These are phyloP conservation scores for Drosophila sechellia DNA, from an alignment of 1,140 invertebrate species.

Conservation along the genomic window DNA sequence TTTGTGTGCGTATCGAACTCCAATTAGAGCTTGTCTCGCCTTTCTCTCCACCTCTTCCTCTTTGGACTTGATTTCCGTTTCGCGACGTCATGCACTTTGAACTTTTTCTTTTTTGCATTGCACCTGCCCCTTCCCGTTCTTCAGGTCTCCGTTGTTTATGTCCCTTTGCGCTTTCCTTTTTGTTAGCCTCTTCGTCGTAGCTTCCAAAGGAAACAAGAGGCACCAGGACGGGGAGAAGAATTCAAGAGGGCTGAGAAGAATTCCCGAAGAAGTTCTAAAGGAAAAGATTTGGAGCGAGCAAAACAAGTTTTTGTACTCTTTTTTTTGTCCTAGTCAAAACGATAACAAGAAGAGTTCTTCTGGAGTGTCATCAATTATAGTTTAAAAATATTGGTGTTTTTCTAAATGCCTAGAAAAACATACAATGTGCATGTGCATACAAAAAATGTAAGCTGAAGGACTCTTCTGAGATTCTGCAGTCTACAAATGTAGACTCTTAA, in stretches of 20 bases:
- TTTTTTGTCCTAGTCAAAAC: conserved; percentile 18
- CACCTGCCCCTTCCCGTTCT: neutral
- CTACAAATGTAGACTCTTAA: neutral
- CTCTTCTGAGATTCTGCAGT: neutral
- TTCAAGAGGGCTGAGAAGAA: neutral
- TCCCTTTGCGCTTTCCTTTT: neutral
- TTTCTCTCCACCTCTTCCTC: neutral
- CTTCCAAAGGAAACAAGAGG: neutral
- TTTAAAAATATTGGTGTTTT: too few relatives aligned
- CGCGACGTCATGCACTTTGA: conserved; percentile 57
- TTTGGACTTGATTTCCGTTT: conserved; percentile 52
- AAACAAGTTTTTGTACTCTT: conserved; percentile 31
- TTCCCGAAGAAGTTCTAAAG: neutral
- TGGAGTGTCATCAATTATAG: neutral
- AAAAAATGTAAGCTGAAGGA: too few relatives aligned
- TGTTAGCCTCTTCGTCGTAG: neutral
- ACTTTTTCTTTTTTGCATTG: conserved; percentile 33
- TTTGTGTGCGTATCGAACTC: conserved; percentile 40
- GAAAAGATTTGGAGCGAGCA: neutral
- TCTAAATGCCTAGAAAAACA: too few relatives aligned
- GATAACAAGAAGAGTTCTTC: neutral
- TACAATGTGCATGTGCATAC: too few relatives aligned
- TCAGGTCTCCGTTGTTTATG: neutral
- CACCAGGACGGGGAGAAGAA: neutral
- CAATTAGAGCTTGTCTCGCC: conserved; percentile 39